Evolutionary conservation across 2,113 vertebrate genomes (phyloP).

Genomic region (Podarcis cretensis): DNA sequence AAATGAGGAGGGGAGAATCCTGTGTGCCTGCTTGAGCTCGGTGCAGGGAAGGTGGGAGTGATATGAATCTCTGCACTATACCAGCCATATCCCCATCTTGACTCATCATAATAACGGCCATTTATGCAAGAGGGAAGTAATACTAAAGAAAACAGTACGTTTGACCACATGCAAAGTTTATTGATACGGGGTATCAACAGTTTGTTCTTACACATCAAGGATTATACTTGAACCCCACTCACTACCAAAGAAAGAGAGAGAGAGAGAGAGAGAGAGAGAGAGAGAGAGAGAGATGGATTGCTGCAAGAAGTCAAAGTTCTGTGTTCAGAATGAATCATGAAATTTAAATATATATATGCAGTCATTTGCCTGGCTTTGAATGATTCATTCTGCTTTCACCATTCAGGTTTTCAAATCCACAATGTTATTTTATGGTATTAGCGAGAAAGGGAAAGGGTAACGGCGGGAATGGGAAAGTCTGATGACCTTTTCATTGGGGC

Average conservation of each 20-base stretch:
- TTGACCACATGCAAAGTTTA: neutral
- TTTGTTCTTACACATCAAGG: neutral
- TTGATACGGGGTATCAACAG: neutral
- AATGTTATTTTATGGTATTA: neutral
- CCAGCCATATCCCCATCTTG: no score
- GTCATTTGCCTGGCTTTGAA: constrained; percentile 17
- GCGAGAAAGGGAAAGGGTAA: neutral
- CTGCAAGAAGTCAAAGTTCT: neutral
- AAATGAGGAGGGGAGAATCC: no score
- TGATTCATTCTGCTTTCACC: constrained; percentile 24
- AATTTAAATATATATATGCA: constrained; percentile 16
- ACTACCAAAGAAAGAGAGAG: neutral
- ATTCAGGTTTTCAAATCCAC: neutral
- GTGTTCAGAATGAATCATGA: constrained; percentile 10
- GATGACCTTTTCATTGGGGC: neutral
- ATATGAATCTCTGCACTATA: neutral
- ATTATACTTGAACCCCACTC: neutral
- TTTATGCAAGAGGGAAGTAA: neutral
- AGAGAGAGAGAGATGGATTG: neutral
- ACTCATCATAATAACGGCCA: neutral
- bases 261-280: neutral
- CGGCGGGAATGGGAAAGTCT: neutral
- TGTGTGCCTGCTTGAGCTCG: no score
- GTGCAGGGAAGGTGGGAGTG: neutral
- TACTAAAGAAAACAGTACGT: neutral